These are phyloP conservation scores for Ganaspis sp. DNA, from an alignment of 1,140 invertebrate species.

Conservation along the genomic window DNA sequence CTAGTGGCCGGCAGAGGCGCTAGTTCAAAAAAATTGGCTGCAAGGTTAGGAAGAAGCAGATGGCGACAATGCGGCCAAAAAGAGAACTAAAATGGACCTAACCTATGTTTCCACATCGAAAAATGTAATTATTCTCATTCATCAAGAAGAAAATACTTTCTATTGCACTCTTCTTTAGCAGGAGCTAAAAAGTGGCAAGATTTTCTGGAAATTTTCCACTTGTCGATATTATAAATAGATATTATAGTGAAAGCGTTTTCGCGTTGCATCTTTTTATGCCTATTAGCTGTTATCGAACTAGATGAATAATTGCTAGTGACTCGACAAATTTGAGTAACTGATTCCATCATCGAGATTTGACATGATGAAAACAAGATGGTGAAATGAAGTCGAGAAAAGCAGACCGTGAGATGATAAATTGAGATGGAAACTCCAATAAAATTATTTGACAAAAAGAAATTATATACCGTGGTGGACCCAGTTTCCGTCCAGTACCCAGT, in stretches of 20 bases:
- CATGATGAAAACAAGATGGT: background rate
- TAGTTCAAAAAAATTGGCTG: too few species aligned
- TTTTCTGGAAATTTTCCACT: background rate
- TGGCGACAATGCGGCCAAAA: too few species aligned
- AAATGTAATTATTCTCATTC: too few species aligned
- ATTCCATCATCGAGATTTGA: background rate
- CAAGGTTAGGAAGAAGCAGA: too few species aligned
- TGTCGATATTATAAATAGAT: background rate
- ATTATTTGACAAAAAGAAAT: too few species aligned
- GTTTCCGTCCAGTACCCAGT: too few species aligned
- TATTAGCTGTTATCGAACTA: background rate
- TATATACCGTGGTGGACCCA: too few species aligned
- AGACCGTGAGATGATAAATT: background rate
- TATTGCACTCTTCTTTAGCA: background rate
- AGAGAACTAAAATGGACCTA: too few species aligned
- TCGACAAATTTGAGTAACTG: background rate
- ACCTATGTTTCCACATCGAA: too few species aligned
- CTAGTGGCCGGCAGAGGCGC: too few species aligned
- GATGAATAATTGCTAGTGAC: background rate
- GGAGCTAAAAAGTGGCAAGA: background rate
- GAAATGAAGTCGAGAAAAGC: background rate
- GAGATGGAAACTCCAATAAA: too few species aligned
- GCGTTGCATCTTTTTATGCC: background rate
- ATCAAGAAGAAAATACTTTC: too few species aligned
- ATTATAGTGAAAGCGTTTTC: background rate